Base-by-base conservation (phyloP, 2,797 vertebrate genomes). In the Enteromius paludinosus region DNA sequence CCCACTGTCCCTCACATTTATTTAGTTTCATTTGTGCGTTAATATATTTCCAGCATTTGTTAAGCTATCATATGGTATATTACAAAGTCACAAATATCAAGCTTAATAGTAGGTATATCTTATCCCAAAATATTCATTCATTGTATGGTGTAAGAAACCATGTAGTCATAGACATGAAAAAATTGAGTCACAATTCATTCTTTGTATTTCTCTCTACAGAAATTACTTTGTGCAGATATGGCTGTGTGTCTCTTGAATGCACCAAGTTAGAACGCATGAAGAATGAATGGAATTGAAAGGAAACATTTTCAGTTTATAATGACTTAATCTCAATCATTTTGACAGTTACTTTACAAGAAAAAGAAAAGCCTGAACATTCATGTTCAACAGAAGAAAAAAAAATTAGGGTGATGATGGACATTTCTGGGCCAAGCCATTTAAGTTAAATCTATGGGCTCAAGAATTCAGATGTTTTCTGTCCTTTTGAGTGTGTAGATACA, bases 41-140 rank as follows among this genome's bases (percentile, higher is more conserved):
- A 3, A 45, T 47, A 47, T 41, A 17, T 71, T 71, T 49, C 43
- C 43, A 47, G 45, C 59, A 15, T 61, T 28, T 75, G 73, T 75
- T 61, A 20, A 4, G 28, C 18, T 20, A 6, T 72, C 2, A 45
- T 70, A 45, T 28, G 23, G 52, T 73, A n/a, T 4, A 54, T 35
- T 33, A n/a, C 5, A 23, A 14, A 4, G 1, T 75, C 5, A 72
- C 30, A 12, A 0, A 52, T 43, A 75, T 75, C 6, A 49, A 78
- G 20, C 14, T 66, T 78, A 49, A 38, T 9, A 17, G 25, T 28
- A 61, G 23, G 3, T 30, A 64, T 23, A 33, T 18, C 33, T 65
- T 0, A 73, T 14, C 49, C 3, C 20, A 54, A 65, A 76, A 45
- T 65, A 62, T 43, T 56, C 10, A 12, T 18, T 76, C 38, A 45